phyloP scores from a whole-genome alignment of 2,888 invertebrate genomes.

The Lycia hirtaria region DNA sequence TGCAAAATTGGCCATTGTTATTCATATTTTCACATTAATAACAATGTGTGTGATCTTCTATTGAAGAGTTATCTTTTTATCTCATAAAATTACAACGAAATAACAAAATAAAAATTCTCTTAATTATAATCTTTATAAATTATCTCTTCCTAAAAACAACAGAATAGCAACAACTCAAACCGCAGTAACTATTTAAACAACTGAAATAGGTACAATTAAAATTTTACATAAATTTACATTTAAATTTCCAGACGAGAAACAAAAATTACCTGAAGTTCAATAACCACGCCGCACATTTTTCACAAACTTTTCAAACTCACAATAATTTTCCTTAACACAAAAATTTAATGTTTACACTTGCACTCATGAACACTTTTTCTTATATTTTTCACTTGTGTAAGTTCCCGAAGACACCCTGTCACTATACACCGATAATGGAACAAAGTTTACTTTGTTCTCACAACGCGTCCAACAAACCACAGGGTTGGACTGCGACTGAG shows the following conservation, averaged over 20 bases:
- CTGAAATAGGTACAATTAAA: no score
- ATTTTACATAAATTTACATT: no score
- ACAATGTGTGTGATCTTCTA: no score
- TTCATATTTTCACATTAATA: no score
- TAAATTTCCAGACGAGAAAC: neutral
- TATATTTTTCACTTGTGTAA: neutral
- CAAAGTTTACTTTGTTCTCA: slow-evolving; percentile 17
- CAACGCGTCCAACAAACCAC: slow-evolving; percentile 18
- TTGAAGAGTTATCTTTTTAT: no score
- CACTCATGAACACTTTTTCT: slow-evolving; percentile 25
- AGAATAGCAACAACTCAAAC: no score
- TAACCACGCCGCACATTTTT: neutral
- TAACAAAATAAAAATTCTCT: no score
- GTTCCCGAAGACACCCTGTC: neutral
- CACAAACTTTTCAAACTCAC: slow-evolving; percentile 4
- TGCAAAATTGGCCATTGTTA: no score
- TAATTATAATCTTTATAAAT: no score
- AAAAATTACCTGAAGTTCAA: slow-evolving; percentile 4
- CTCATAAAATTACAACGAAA: no score
- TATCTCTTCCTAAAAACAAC: no score
- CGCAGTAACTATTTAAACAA: no score
- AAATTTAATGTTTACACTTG: slow-evolving; percentile 15
- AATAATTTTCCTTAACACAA: neutral
- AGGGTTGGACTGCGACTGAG: slow-evolving; percentile 23
- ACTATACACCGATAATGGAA: neutral